phyloP scores from a whole-genome alignment of 2,797 vertebrate species.

The Myoxocephalus aenaeus region DNA sequence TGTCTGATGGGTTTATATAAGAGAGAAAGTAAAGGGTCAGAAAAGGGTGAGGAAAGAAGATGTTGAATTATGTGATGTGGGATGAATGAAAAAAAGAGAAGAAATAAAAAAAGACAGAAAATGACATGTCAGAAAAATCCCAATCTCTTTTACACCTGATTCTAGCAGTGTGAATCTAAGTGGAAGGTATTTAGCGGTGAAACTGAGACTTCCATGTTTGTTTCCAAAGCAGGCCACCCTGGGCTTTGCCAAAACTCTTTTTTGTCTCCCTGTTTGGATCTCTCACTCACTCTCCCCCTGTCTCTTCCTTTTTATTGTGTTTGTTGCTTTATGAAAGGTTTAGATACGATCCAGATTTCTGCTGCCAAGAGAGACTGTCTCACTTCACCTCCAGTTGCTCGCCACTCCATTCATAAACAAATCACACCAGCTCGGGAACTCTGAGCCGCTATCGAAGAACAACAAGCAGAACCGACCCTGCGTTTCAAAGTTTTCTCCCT shows the following conservation, averaged over 20 bases:
- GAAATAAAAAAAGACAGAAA: neutral
- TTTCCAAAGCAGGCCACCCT: conserved; percentile 72
- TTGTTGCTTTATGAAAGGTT: conserved; percentile 76
- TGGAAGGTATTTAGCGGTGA: conserved; percentile 65
- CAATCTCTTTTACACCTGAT: conserved; percentile 40
- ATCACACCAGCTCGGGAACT: conserved; percentile 56
- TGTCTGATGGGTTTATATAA: conserved; percentile 41
- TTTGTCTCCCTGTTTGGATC: conserved; percentile 44
- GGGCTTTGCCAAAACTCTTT: conserved; percentile 69
- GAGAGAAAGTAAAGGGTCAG: conserved; percentile 41
- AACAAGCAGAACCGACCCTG: conserved; percentile 72
- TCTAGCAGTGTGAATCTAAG: conserved; percentile 33
- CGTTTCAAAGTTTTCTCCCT: conserved; percentile 50
- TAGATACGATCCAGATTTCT: conserved; percentile 76
- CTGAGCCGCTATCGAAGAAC: conserved; percentile 64
- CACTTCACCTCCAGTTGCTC: conserved; percentile 71
- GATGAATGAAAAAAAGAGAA: conserved; percentile 13
- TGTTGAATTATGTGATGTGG: conserved; percentile 35
- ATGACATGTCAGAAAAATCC: conserved; percentile 1
- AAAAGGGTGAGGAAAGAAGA: conserved; percentile 28
- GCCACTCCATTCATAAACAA: conserved; percentile 79
- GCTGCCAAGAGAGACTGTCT: conserved; percentile 80
- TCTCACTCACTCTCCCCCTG: conserved; percentile 51
- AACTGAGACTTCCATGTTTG: conserved; percentile 73
- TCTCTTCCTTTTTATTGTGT: conserved; percentile 71